Percentiles rank a stretch among this genome's conserved stretches.
Evolutionary conservation across 92 coral and sea anemone genomes (phyloP).

Genomic region (Ricordea florida): DNA sequence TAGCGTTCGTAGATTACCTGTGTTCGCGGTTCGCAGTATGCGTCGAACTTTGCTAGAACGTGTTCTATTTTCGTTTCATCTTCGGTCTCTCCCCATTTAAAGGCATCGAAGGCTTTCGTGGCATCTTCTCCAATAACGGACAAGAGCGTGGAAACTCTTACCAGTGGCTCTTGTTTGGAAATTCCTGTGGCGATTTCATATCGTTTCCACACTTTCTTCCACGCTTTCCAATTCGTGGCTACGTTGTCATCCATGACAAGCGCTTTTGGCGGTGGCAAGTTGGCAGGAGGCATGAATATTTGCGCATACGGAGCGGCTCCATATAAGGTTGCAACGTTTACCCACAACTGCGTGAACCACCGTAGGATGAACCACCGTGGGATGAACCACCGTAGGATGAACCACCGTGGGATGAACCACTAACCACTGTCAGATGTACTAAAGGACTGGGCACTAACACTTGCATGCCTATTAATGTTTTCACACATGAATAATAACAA

Average conservation of each 20-base stretch:
- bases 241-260: conserved; percentile 3
- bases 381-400: no score
- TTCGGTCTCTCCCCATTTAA: conserved; percentile 28
- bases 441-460: no score
- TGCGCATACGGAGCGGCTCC: conserved; percentile 7
- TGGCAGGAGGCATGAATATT: conserved; percentile 6
- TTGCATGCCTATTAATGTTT: no score
- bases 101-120: conserved; percentile 42
- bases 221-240: conserved; percentile 9
- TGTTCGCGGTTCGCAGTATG: no score
- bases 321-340: no score
- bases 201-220: conserved; percentile 4
- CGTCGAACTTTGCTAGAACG: conserved; percentile 26
- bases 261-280: conserved; percentile 16
- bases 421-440: no score
- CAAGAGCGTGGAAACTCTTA: conserved; percentile 27
- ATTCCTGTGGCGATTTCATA: conserved; percentile 32
- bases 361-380: no score
- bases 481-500: no score
- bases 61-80: conserved; percentile 32
- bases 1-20: no score
- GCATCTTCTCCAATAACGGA: conserved; percentile 43
- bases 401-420: no score
- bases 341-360: no score
- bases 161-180: conserved; percentile 9